Base-by-base conservation (phyloP, 2,113 vertebrate species). In the Montifringilla adamsi region DNA sequence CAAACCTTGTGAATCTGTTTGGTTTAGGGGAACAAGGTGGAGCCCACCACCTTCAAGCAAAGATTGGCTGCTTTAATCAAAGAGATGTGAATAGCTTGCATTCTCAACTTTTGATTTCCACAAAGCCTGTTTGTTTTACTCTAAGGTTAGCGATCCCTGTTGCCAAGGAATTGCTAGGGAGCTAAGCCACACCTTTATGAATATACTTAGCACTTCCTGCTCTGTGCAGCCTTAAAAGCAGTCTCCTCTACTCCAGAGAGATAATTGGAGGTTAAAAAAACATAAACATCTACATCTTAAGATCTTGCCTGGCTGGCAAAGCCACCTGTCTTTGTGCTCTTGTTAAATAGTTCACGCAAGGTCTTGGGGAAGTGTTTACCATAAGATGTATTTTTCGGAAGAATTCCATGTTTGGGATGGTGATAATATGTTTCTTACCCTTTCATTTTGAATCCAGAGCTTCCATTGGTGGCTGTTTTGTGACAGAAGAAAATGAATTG, bases 91-190 rank as follows among this genome's bases (percentile, higher is more conserved):
- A 68, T 70, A 81, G 80, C 59, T 47, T 91, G 47, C 72, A 62
- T 91, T 92, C 88, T 93, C 94, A 91, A 11, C 84, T 96, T 94
- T 27, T 83, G 76, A 89, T 83, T 96, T 94, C 81, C 85, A 90
- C 91, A 94, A 85, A 94, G 86, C 76, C 82, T 96, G 92, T 94
- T 96, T 96, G 90, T 96, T 96, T 95, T 93, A 96, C 91, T 95
- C 37, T 86, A 84, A 93, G 95, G 94, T 74, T 43, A 92, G 59
- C 79, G 17, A 5, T 81, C 75, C 64, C 50, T 55, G 94, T 97
- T 96, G 81, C 94, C 87, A 96, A 91, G 92, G 95, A 62, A 93
- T 91, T 90, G 94, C 82, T 47, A 90, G 67, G 95, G 87, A 96
- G 86, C 74, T 82, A 90, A 91, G 85, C 77, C 97, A 94, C 97